phyloP scores from a whole-genome alignment of 2,888 invertebrate genomes.

The Gasteruption jaculator region DNA sequence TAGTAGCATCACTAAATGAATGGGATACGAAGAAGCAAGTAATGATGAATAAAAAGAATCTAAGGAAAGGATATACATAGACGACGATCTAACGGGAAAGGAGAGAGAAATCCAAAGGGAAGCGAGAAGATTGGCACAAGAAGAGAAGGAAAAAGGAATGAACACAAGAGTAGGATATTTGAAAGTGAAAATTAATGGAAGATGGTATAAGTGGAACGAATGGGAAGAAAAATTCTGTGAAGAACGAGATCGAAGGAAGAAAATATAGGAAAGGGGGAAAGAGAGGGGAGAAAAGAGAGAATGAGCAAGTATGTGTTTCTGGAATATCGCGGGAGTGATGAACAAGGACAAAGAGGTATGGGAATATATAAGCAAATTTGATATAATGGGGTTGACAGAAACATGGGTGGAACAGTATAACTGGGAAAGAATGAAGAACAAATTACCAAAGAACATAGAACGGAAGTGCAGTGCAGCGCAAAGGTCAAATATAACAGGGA shows the following conservation, averaged over 20 bases:
- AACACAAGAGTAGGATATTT: slow-evolving; percentile 10
- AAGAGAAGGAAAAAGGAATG: slow-evolving; percentile 15
- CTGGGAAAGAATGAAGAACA: too few species aligned
- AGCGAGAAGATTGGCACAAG: slow-evolving; percentile 8
- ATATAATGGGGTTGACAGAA: too few species aligned
- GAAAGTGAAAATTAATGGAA: slow-evolving; percentile 10
- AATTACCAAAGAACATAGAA: too few species aligned
- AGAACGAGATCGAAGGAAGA: neutral
- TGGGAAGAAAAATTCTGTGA: too few species aligned
- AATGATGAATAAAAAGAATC: slow-evolving; percentile 12
- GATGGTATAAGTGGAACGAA: neutral
- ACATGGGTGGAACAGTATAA: too few species aligned
- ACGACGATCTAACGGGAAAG: slow-evolving; percentile 18
- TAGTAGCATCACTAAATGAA: slow-evolving; percentile 4
- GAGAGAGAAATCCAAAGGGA: slow-evolving; percentile 16
- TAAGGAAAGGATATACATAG: slow-evolving; percentile 14
- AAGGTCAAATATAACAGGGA: neutral
- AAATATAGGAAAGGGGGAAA: slow-evolving; percentile 10
- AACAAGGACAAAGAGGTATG: too few species aligned
- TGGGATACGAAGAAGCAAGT: slow-evolving; percentile 15
- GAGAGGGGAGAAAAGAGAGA: slow-evolving; percentile 4
- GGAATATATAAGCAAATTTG: too few species aligned
- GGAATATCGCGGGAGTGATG: slow-evolving; percentile 4
- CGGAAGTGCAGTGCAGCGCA: too few species aligned
- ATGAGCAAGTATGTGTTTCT: neutral